Evolutionary conservation across 2,113 vertebrate species (phyloP).

Genomic region (Brachyistius frenatus): DNA sequence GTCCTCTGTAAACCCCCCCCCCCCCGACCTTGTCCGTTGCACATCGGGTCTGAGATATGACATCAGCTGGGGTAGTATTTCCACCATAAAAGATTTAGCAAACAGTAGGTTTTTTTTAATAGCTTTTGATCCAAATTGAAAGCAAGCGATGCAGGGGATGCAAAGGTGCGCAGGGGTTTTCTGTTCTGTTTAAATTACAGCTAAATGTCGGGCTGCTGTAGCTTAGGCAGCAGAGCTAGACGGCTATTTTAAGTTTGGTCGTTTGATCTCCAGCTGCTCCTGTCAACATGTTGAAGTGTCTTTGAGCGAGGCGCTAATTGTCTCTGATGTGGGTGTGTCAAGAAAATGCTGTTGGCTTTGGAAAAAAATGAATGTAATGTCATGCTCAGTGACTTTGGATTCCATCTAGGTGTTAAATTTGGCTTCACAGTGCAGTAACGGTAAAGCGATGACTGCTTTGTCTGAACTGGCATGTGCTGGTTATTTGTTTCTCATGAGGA

Average conservation of each 20-base stretch:
- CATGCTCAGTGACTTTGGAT: not conserved
- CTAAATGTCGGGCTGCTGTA: no score
- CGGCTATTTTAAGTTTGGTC: no score
- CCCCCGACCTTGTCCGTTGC: not conserved
- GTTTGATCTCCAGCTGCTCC: no score
- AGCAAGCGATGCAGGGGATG: not conserved
- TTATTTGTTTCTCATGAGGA: not conserved
- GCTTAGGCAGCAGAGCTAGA: no score
- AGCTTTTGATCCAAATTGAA: not conserved
- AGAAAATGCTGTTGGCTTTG: no score
- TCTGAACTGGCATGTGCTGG: not conserved
- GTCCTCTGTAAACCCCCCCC: not conserved
- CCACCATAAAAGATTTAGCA: slow-evolving; percentile 4
- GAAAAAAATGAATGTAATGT: no score
- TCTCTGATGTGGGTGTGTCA: not conserved
- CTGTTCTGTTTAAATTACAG: no score
- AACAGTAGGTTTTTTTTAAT: not conserved
- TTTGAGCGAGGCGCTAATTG: not conserved
- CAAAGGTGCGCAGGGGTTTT: not conserved
- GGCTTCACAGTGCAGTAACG: not conserved
- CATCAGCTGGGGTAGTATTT: slow-evolving; percentile 30
- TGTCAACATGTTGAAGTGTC: no score
- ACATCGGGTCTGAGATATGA: slow-evolving; percentile 12
- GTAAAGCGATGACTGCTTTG: not conserved
- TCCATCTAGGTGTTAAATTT: not conserved